These are phyloP conservation scores for Pterophyllum scalare DNA, from an alignment of 2,113 vertebrate species.

Conservation along the genomic window DNA sequence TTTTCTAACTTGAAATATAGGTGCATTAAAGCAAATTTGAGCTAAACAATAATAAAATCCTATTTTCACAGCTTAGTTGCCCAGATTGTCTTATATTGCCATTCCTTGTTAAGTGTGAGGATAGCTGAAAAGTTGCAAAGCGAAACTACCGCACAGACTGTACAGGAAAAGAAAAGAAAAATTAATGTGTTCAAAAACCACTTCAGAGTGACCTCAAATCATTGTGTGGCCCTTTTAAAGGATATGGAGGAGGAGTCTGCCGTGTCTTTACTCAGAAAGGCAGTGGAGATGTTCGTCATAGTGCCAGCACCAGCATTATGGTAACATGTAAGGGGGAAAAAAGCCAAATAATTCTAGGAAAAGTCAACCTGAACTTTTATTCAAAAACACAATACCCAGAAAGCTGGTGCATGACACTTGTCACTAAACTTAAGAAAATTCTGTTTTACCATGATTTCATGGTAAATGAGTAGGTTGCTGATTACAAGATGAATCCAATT, in stretches of 20 bases:
- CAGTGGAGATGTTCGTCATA: conserved; percentile 2
- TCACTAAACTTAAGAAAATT: neutral
- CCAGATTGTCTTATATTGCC: neutral
- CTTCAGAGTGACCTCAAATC: conserved; percentile 34
- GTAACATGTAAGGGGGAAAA: neutral
- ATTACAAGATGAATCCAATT: neutral
- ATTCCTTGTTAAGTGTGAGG: neutral
- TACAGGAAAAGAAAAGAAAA: neutral
- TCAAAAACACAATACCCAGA: no score
- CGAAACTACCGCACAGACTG: neutral
- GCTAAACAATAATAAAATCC: neutral
- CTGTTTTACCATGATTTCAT: neutral
- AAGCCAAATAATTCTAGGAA: neutral
- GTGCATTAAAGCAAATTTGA: neutral
- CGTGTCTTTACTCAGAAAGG: conserved; percentile 1
- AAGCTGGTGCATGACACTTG: neutral
- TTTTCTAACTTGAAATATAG: neutral
- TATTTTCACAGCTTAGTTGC: neutral
- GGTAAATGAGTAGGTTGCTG: neutral
- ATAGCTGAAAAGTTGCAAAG: neutral
- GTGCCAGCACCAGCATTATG: neutral
- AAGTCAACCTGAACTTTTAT: neutral
- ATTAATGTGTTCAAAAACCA: neutral
- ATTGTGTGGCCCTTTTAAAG: conserved; percentile 22
- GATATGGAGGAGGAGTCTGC: conserved; percentile 19